Base-by-base conservation (phyloP, 2,888 invertebrate genomes). In the Eupsilia transversa region DNA sequence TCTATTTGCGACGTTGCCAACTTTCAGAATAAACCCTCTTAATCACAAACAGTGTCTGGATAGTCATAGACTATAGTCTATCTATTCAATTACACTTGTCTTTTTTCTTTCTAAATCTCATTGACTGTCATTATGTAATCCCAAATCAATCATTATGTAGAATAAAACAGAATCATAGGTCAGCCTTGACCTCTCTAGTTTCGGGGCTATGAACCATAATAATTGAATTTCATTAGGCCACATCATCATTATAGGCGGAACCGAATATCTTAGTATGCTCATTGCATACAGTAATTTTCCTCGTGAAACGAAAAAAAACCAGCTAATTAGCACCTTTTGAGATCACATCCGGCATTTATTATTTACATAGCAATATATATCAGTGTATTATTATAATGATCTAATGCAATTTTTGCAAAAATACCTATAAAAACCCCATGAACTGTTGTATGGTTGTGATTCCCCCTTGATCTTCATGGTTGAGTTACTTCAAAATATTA, bases 401-500 rank as follows among this genome's bases (percentile, higher is more conserved):
- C 27, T 14, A 68, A 60, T 56, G 27, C 41, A 0, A 41, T 33
- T n/a, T 52, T 57, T 46, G 7, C 52, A 38, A 57, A 70, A 77
- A 54, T 27, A 61, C 3, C 12, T n/a, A 43, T 57, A 68, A 73
- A 74, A 74, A 65, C 10, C 38, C 65, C 61, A 52, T 41, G 38
- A 30, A 14, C 23, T 49, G 10, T 17, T 30, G 30, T 33, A 43
- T n/a, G 35, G 23, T 10, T 43, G 81, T 80, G 43, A 80, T 68
- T 84, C 64, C 81, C 79, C 68, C 33, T 72, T 12, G 10, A n/a
- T 23, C 59, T 68, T 20, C 35, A 71, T 23, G 84, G 67, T 68
- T 57, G 49, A 71, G 67, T 46, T 60, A 41, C 30, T 35, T 38
- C 60, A 75, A 84, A 81, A 60, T 54, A 67, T 54, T 71, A 52